Base-by-base conservation (phyloP, 2,113 vertebrate species). In the Erythrocercus mccallii region DNA sequence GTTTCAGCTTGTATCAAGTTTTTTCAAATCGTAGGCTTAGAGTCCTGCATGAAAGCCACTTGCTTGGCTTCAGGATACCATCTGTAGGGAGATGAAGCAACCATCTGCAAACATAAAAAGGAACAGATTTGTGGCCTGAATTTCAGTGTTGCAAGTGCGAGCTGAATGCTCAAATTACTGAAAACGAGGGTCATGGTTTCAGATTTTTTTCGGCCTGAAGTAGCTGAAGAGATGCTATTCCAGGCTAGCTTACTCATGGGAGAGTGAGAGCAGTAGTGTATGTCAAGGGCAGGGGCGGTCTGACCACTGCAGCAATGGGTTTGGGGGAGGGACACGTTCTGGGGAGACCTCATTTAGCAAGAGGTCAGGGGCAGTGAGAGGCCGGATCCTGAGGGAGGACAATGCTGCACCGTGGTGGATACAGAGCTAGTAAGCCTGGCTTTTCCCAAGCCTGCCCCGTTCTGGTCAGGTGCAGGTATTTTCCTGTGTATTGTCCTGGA, bases 91-190 rank as follows among this genome's bases (percentile, higher is more conserved):
- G 88, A 87, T 58, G 81, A 91, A 94, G n/a, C 71, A 83, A 78
- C 92, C 85, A 90, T 95, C 96, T 94, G 93, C 65, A 81, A 45
- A 47, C 8, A 4, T 64, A 35, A 80, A 86, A 83, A 86, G 56
- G 40, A 97, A 92, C 90, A 95, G 92, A 92, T 93, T 95, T 92
- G 88, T 93, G 95, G 86, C 77, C 95, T 92, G 68, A 83, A 93
- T 93, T 83, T 90, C 73, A 74, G 31, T 50, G 80, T 74, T 79
- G 69, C 1, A n/a, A 90, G 82, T 44, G 68, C 23, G 40, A 71
- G 69, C 64, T 64, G 85, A 96, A 88, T 94, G 90, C 79, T 96
- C 82, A 81, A 86, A 24, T 84, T 71, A 68, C 69, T 84, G 88
- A 84, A 90, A 79, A 72, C 15, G 19, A 76, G 48, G 93, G 86